phyloP scores from a whole-genome alignment of 2,113 vertebrate species.

The Antidorcas marsupialis region DNA sequence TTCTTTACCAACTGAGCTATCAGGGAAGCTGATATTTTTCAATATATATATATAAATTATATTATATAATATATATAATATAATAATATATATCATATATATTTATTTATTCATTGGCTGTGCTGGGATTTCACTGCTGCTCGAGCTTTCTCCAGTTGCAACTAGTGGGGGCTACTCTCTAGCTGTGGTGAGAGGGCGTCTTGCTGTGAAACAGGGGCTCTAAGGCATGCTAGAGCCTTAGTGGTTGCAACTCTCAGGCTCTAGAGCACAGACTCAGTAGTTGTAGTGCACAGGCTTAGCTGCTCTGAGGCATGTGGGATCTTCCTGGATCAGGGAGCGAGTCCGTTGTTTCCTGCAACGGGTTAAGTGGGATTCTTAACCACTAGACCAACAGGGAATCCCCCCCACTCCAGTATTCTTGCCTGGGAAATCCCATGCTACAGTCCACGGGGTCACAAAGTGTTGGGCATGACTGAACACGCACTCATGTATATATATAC shows the following conservation, averaged over 20 bases:
- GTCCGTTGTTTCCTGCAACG: neutral
- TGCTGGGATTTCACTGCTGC: neutral
- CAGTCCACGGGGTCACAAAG: neutral
- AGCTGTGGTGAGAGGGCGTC: neutral
- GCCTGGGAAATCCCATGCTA: neutral
- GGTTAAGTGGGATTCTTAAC: neutral
- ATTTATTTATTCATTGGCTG: neutral
- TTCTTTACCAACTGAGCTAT: neutral
- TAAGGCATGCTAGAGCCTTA: neutral
- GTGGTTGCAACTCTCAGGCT: neutral
- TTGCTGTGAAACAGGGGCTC: neutral
- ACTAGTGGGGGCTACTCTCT: neutral
- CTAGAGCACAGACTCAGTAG: neutral
- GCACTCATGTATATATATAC: neutral
- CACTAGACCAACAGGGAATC: neutral
- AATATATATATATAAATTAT: neutral
- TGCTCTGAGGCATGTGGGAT: neutral
- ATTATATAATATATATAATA: neutral
- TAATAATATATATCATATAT: neutral
- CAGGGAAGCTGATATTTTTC: neutral
- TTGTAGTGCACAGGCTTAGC: neutral
- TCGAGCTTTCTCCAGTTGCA: neutral
- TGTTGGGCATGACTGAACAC: neutral
- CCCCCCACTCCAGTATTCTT: neutral
- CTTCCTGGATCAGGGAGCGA: neutral